Conservation (phyloP, 2,888 invertebrate species). For the Ypsolopha sequella region DNA sequence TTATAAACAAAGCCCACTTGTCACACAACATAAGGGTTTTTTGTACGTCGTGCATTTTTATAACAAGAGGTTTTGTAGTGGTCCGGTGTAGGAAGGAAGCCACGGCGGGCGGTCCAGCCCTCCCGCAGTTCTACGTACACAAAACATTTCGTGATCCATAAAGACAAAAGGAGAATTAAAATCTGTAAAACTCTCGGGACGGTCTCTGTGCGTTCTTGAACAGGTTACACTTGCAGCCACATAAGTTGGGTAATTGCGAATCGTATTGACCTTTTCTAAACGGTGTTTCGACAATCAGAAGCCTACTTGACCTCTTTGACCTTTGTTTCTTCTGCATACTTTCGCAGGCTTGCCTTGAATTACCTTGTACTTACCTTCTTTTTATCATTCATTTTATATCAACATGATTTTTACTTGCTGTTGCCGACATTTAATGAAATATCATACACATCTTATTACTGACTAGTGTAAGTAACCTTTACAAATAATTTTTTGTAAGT, state of each 20-base stretch:
- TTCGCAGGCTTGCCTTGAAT: no score
- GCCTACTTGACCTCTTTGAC: no score
- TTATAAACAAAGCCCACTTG: conserved; percentile 65
- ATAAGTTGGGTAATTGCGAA: not conserved
- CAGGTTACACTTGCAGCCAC: conserved; percentile 10
- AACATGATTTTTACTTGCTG: no score
- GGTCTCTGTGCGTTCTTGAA: conserved; percentile 21
- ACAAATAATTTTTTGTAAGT: no score
- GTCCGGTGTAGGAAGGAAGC: conserved; percentile 65
- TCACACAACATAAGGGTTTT: conserved; percentile 62
- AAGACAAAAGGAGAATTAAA: conserved; percentile 69
- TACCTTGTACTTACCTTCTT: no score
- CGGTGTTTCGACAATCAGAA: no score
- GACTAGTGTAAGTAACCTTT: no score
- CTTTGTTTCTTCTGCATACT: no score
- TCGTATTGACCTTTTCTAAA: no score
- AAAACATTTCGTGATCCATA: conserved; percentile 69
- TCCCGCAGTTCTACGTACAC: conserved; percentile 60
- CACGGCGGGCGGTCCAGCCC: conserved; percentile 59
- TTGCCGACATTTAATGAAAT: no score
- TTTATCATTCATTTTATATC: no score
- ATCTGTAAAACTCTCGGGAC: conserved; percentile 52
- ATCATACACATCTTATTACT: no score
- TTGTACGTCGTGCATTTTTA: conserved; percentile 62
- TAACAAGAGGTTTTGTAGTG: conserved; percentile 61